phyloP scores from a whole-genome alignment of 2,797 vertebrate genomes.

The Tenualosa thibaudeaui region DNA sequence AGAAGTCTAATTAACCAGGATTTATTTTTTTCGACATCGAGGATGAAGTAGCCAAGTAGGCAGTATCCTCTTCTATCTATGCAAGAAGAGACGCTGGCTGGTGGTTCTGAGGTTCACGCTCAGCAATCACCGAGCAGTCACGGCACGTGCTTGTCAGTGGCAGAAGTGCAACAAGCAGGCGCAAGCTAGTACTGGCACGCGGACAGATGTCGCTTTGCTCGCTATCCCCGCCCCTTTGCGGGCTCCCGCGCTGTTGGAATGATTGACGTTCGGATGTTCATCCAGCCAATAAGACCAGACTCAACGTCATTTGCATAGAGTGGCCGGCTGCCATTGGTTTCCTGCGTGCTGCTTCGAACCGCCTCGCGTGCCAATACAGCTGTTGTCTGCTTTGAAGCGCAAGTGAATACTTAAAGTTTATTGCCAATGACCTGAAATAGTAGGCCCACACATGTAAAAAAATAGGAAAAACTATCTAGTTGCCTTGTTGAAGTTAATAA shows the following conservation, averaged over 20 bases:
- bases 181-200: slow-evolving; percentile 69
- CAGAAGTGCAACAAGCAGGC: slow-evolving; percentile 63
- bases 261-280: slow-evolving; percentile 73
- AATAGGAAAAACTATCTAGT: slow-evolving; percentile 10
- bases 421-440: background rate
- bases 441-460: background rate
- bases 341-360: slow-evolving; percentile 71
- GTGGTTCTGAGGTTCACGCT: background rate
- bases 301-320: slow-evolving; percentile 64
- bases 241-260: slow-evolving; percentile 64
- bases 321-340: slow-evolving; percentile 71
- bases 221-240: slow-evolving; percentile 40
- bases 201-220: slow-evolving; percentile 67
- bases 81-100: background rate
- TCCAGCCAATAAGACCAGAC: slow-evolving; percentile 73
- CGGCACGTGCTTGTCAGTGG: slow-evolving; percentile 80
- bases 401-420: slow-evolving; percentile 43
- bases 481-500: too few relatives aligned
- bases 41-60: too few relatives aligned
- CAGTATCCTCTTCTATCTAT: background rate
- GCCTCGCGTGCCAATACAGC: slow-evolving; percentile 84
- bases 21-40: too few relatives aligned
- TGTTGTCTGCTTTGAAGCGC: slow-evolving; percentile 60
- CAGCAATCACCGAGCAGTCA: background rate
- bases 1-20: too few relatives aligned